Evolutionary conservation across 2,888 invertebrate species (phyloP), one percentile per base, ranked within the genome.

Genomic region (Proisotoma minuta): DNA sequence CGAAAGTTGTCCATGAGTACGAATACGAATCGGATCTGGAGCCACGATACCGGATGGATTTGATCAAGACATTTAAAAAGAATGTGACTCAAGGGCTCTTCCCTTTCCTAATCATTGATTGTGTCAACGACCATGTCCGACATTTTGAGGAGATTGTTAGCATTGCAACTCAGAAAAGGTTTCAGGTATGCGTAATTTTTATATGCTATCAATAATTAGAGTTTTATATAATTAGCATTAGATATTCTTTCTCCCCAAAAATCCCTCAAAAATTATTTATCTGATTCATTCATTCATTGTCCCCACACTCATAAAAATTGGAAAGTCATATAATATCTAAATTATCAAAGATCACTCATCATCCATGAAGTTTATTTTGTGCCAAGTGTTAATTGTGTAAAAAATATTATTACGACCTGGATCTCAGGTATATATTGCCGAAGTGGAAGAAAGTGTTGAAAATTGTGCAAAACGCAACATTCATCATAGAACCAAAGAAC

Each of bases 101-200:
- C 78, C 85, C 88, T 62, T 94, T 97, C 77, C 87, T 97, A 72
- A 91, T 98, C 76, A 86, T 91, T 48, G 97, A 98, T 78, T 89
- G 91, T 75, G 85, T 91, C 40, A 94, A 96, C 78, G 87, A 90
- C 66, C 87, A 87, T 75, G 81, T 89, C 20, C 84, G 84, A 68
- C 84, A 88, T 74, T 91, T 91, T 76, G 89, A 89, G 61, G 91
- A 94, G 76, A 87, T 95, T 82, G 89, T 89, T 85, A 89, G 87
- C 76, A 87, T 85, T 78, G 89, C 92, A 1, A 89, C 90, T 76
- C 86, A 87, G 71, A 85, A 85, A 77, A 88, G 89, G 56, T 93
- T 92, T 78, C 89, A 91, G 83, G 92, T 91, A 76, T 73, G 74
- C n/a, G 28, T 15, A 34, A 49, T n/a, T 8, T 34, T 52, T 63